phyloP scores from a whole-genome alignment of 2,113 vertebrate genomes.

The Pao palembangensis region DNA sequence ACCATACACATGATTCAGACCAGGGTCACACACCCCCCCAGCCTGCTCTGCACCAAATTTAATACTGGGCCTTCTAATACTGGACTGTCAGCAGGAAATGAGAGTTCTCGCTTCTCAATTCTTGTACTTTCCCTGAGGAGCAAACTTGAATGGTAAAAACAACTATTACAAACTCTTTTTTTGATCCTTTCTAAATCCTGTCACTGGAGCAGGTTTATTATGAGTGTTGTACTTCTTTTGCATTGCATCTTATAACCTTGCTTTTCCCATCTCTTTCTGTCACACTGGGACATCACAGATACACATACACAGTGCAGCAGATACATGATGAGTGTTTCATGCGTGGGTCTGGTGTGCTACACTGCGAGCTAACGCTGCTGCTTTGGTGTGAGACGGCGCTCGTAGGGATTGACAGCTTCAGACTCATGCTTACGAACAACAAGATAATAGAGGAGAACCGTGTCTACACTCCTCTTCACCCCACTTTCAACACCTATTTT shows the following conservation, averaged over 20 bases:
- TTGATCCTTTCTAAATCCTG: too few relatives aligned
- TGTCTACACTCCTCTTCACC: slow-evolving; percentile 40
- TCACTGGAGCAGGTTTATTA: too few relatives aligned
- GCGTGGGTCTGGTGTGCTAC: slow-evolving; percentile 47
- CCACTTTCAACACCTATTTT: slow-evolving; percentile 47
- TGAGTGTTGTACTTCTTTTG: too few relatives aligned
- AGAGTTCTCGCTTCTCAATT: slow-evolving; percentile 6
- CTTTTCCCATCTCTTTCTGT: background rate
- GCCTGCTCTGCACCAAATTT: slow-evolving; percentile 12
- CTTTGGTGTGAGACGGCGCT: slow-evolving; percentile 33
- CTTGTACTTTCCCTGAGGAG: slow-evolving; percentile 1
- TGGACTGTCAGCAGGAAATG: slow-evolving; percentile 5
- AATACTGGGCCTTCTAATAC: slow-evolving; percentile 22
- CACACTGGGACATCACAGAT: background rate
- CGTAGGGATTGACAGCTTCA: slow-evolving; percentile 48
- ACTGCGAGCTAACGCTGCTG: slow-evolving; percentile 53
- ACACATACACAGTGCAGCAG: slow-evolving; percentile 26
- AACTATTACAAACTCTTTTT: background rate
- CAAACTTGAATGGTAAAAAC: slow-evolving; percentile 1
- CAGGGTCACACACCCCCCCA: slow-evolving; percentile 7
- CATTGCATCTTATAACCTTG: background rate
- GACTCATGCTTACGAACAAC: slow-evolving; percentile 40
- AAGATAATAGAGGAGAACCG: slow-evolving; percentile 35
- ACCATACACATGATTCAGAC: slow-evolving; percentile 12
- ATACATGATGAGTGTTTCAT: slow-evolving; percentile 29